Base-by-base conservation (phyloP, 30 jellyfish, hydroid and myxozoan species). In the Cassiopea andromeda region DNA sequence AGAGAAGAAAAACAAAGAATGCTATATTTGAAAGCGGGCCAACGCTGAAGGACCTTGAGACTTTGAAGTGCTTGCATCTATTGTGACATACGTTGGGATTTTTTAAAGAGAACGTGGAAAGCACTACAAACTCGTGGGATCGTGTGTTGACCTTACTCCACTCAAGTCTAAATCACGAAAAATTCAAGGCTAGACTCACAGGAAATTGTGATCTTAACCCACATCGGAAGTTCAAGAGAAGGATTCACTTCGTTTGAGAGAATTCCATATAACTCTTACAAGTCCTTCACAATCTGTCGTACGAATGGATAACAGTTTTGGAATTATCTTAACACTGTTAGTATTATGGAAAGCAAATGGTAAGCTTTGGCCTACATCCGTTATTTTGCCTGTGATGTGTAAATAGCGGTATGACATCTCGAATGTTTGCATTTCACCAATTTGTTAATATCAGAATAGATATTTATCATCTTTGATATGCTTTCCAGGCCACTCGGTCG, bases 171-270 rank as follows among this genome's bases (percentile, higher is more conserved):
- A 48, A 77, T 50, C 74, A 77, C 57, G 50, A 48, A 74, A 47
- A 60, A 77, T 75, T 14, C 86, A 49, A 77, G 43, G 48, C 75
- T 48, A 74, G 60, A 12, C 81, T 18, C 86, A 81, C 90, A 81
- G 90, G 90, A 81, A 81, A 81, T 81, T 46, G 80, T 81, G 48
- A 49, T 45, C 90, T 75, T n/a, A 44, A 81, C 45, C 77, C 83
- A 77, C 89, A 72, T 75, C 85, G 83, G 83, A 61, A 45, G 71
- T 44, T 49, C 83, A 86, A 77, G 77, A 61, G 73, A 44, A 46
- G 45, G 64, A 44, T 60, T 70, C 84, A 50, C 84, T 27, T 48
- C 66, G 58, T 50, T 45, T 16, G 60, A 84, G n/a, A 67, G 75
- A 7, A 70, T 70, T 8, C 2, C 38, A 6, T 18, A 1, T 70